Evolutionary conservation across 2,113 vertebrate species (phyloP).

Genomic region (Pristiophorus japonicus): DNA sequence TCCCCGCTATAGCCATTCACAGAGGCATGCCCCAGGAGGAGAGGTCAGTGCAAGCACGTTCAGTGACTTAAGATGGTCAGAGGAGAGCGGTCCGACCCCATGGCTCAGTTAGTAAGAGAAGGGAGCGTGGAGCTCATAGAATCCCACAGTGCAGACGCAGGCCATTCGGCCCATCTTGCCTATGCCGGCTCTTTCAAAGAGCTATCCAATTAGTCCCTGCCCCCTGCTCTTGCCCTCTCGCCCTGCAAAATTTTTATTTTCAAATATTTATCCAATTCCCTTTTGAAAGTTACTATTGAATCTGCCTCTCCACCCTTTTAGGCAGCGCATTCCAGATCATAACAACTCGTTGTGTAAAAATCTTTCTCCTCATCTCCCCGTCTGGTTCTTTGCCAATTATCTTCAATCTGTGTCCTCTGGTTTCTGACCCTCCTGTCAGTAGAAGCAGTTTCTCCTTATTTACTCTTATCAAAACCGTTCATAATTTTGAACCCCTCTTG

Average conservation of each 20-base stretch:
- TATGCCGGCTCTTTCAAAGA: neutral
- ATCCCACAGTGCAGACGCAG: neutral
- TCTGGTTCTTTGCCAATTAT: neutral
- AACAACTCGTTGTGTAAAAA: neutral
- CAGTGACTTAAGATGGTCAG: neutral
- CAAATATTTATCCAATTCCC: neutral
- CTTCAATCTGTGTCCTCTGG: neutral
- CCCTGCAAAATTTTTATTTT: neutral
- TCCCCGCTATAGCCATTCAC: conserved; percentile 72
- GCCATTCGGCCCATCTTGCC: neutral
- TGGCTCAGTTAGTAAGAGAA: neutral
- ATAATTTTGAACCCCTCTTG: neutral
- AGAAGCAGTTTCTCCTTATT: neutral
- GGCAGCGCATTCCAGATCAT: neutral
- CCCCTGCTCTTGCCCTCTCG: neutral
- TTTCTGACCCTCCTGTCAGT: neutral
- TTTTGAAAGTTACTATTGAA: neutral
- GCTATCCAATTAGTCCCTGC: neutral
- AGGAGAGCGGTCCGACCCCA: too few species aligned
- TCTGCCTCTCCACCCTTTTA: neutral
- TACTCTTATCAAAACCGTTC: neutral
- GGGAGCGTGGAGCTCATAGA: neutral
- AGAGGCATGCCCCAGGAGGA: conserved; percentile 73
- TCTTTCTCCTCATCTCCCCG: neutral
- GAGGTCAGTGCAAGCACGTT: conserved; percentile 47